Conservation (phyloP, 2,797 vertebrate genomes). For the Uromys caudimaculatus region DNA sequence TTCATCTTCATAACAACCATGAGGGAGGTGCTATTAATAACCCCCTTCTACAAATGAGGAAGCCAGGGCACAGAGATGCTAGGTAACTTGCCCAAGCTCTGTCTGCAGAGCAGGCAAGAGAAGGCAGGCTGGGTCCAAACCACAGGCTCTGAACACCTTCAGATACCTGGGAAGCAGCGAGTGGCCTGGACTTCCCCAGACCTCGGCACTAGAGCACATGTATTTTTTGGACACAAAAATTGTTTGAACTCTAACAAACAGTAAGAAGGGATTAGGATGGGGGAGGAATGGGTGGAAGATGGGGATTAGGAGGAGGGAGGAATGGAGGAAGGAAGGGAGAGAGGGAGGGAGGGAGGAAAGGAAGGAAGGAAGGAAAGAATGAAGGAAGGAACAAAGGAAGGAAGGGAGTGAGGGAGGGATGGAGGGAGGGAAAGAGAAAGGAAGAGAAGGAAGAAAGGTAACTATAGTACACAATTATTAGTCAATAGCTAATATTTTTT, state of each 20-base stretch:
- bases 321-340: not conserved
- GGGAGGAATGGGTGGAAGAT: not conserved
- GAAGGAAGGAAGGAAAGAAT: fast-evolving
- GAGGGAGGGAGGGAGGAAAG: fast-evolving
- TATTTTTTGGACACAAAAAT: not conserved
- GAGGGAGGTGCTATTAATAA: not conserved
- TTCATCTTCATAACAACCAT: not conserved
- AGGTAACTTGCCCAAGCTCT: not conserved
- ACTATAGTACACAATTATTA: not conserved
- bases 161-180: not conserved
- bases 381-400: not conserved
- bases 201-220: not conserved
- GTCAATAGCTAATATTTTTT: not conserved
- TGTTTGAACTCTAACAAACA: not conserved
- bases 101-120: not conserved
- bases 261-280: not conserved
- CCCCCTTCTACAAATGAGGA: constrained; percentile 7
- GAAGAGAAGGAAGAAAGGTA: not conserved
- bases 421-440: not conserved
- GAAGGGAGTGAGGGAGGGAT: no score
- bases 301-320: not conserved
- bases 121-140: not conserved
- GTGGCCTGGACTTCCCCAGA: not conserved
- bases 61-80: not conserved
- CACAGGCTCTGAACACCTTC: not conserved